phyloP scores from a whole-genome alignment of 2,888 invertebrate genomes.

The Pseudococcus viburni region DNA sequence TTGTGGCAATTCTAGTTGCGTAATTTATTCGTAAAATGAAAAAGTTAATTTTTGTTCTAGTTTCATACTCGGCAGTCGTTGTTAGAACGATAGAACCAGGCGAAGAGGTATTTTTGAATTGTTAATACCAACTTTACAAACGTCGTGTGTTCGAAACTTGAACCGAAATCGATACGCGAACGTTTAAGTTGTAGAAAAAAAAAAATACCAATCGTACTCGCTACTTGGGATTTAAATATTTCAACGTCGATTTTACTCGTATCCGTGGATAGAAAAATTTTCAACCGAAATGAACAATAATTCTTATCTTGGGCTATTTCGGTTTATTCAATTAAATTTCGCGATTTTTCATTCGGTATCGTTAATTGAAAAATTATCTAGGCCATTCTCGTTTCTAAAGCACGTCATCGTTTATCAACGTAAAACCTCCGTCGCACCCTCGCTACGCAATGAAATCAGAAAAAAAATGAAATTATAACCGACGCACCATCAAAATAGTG shows the following conservation, averaged over 20 bases:
- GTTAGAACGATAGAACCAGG: not conserved
- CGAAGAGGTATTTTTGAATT: slow-evolving; percentile 11
- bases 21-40: slow-evolving; percentile 38
- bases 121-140: not conserved
- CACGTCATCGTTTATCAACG: too few species aligned
- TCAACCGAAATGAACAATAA: too few species aligned
- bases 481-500: not conserved
- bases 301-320: too few species aligned
- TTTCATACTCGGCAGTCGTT: not conserved
- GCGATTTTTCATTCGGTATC: too few species aligned
- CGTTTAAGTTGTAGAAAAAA: not conserved
- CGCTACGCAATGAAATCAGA: not conserved
- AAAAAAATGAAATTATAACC: too few species aligned
- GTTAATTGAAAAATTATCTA: too few species aligned
- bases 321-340: too few species aligned
- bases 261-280: too few species aligned
- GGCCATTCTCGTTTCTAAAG: too few species aligned
- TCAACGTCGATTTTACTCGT: not conserved
- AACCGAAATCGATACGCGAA: not conserved
- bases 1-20: slow-evolving; percentile 27
- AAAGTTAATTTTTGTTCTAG: slow-evolving; percentile 43
- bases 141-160: not conserved
- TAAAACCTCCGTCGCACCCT: not conserved
- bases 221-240: not conserved
- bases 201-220: not conserved